phyloP scores from a whole-genome alignment of 2,113 vertebrate genomes.

The Anarrhichthys ocellatus region DNA sequence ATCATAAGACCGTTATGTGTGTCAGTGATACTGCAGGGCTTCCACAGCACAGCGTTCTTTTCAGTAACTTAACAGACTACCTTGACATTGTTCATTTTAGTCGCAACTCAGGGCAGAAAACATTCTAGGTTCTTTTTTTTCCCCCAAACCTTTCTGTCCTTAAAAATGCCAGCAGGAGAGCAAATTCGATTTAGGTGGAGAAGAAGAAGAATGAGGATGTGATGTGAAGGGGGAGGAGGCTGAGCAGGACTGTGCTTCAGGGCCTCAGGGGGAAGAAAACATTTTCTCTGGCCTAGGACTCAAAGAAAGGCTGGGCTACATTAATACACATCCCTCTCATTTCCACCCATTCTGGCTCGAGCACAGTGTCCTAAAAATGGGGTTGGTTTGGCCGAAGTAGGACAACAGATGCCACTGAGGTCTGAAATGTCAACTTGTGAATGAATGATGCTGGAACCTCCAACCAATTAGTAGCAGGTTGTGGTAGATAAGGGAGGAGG shows the following conservation, averaged over 20 bases:
- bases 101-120: conserved; percentile 29
- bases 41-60: conserved; percentile 1
- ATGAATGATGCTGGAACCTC: conserved; percentile 31
- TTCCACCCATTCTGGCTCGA: conserved; percentile 59
- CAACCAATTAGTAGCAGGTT: conserved; percentile 31
- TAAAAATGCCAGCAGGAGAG: conserved; percentile 44
- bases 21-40: conserved; percentile 31
- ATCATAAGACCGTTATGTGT: conserved; percentile 36
- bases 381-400: conserved; percentile 64
- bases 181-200: conserved; percentile 54
- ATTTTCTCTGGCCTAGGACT: conserved; percentile 70
- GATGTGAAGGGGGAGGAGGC: conserved; percentile 48
- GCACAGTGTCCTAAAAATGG: conserved; percentile 50
- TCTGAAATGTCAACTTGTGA: conserved; percentile 47
- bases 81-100: conserved; percentile 36
- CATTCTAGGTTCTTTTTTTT: neutral
- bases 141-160: conserved; percentile 2
- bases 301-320: conserved; percentile 69
- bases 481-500: neutral
- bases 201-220: conserved; percentile 49
- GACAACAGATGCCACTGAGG: conserved; percentile 71
- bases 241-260: conserved; percentile 43
- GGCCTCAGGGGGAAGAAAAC: conserved; percentile 60
- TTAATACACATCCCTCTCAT: conserved; percentile 59
- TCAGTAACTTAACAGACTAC: conserved; percentile 17